Percentiles rank a stretch among this genome's conserved stretches.
Evolutionary conservation across 2,888 invertebrate species (phyloP).

Genomic region (Endotricha flammealis): DNA sequence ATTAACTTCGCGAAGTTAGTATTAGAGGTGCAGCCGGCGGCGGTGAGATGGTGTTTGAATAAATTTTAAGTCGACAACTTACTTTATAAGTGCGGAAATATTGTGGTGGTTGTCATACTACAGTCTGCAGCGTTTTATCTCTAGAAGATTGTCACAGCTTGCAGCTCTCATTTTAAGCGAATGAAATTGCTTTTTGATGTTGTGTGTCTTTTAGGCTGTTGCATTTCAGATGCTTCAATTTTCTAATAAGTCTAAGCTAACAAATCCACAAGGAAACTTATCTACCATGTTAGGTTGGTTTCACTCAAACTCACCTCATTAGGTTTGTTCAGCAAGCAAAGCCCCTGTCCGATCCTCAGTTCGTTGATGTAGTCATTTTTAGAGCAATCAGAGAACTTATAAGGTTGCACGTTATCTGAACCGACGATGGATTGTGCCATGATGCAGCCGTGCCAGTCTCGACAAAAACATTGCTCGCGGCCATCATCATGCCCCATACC

Average conservation of each 20-base stretch:
- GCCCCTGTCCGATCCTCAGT: slow-evolving; percentile 90
- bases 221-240: no score
- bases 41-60: slow-evolving; percentile 4
- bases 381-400: slow-evolving; percentile 98
- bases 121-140: background rate
- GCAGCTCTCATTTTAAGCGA: no score
- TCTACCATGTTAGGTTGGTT: no score
- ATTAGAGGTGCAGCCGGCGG: slow-evolving; percentile 4
- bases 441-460: slow-evolving; percentile 97
- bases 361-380: slow-evolving; percentile 93
- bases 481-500: slow-evolving; percentile 93
- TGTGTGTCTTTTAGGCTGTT: no score
- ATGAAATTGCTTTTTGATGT: no score
- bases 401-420: slow-evolving; percentile 94
- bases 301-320: slow-evolving; percentile 88
- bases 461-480: slow-evolving; percentile 90
- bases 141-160: no score
- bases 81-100: background rate
- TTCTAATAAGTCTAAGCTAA: no score
- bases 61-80: background rate
- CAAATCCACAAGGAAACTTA: no score
- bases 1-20: slow-evolving; percentile 4
- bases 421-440: slow-evolving; percentile 96
- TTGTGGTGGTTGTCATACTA: background rate
- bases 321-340: slow-evolving; percentile 96